These are phyloP conservation scores for Hydrolagus colliei DNA, from an alignment of 2,797 vertebrate species.

Conservation along the genomic window DNA sequence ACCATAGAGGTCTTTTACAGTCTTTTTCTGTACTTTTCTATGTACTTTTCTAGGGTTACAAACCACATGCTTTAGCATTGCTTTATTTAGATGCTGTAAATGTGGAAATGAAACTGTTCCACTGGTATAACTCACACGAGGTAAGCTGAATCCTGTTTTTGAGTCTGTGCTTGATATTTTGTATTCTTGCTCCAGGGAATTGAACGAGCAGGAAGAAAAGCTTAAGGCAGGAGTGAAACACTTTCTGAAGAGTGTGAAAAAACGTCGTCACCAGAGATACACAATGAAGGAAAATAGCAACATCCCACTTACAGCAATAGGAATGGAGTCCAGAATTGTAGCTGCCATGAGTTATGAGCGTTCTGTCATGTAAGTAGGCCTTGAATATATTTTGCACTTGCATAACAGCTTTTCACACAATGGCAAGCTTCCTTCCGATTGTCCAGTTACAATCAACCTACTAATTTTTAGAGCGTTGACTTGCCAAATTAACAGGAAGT, in stretches of 20 bases:
- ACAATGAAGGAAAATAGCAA: neutral
- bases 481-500: no score
- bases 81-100: no score
- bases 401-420: no score
- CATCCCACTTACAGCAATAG: neutral
- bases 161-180: neutral
- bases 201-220: neutral
- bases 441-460: no score
- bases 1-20: no score
- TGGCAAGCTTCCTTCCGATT: no score
- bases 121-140: no score
- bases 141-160: neutral
- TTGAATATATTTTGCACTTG: neutral
- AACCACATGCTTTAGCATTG: no score
- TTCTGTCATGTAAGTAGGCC: neutral
- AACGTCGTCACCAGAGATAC: neutral
- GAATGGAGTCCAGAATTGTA: neutral
- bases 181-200: neutral
- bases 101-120: no score
- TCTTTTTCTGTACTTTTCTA: no score
- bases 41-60: no score
- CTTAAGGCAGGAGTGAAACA: neutral
- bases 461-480: no score
- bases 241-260: neutral
- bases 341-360: neutral